Base-by-base conservation (phyloP, 2,797 vertebrate genomes). In the Anniella stebbinsi region DNA sequence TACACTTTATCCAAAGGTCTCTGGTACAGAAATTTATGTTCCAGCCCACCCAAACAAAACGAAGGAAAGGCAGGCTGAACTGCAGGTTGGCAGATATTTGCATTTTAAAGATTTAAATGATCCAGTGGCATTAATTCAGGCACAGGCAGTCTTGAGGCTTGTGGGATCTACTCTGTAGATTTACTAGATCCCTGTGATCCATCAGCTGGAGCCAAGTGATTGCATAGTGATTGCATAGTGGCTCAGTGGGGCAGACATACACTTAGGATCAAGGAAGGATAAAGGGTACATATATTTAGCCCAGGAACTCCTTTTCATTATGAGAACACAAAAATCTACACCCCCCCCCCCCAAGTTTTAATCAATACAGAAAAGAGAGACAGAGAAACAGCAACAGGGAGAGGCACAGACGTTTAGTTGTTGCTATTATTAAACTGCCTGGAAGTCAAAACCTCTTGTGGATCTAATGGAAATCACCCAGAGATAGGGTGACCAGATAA, bases 1-100 rank as follows among this genome's bases (percentile, higher is more conserved):
- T 95, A 88, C 80, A 95, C 89, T 96, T 95, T 95, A 85, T 94
- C 91, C 88, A 95, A 96, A 96, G 95, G 94, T 96, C 94, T 96
- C 77, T 78, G 60, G 88, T 90, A 95, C 93, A 94, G 78, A 95
- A 90, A 87, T 89, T 92, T 92, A 28, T 78, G 90, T 91, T 0
- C 90, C 38, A 48, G 0, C 51, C 81, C 94, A 88, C 89, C 94
- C 95, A 96, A 95, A 95, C 92, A 95, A 95, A 95, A 92, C 93
- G 94, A 93, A 92, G 70, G 88, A 91, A 94, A 94, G 93, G 94
- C 94, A 91, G 87, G 90, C 88, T 90, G 92, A 84, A 93, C 93
- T 11, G 28, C 23, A 81, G 41, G 70, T 85, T 87, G 69, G 60
- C 15, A 93, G 81, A 94, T 36, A 93, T 93, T 92, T 93, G 85